Base-by-base conservation (phyloP, 2,888 invertebrate genomes). In the Cerceris rybyensis region DNA sequence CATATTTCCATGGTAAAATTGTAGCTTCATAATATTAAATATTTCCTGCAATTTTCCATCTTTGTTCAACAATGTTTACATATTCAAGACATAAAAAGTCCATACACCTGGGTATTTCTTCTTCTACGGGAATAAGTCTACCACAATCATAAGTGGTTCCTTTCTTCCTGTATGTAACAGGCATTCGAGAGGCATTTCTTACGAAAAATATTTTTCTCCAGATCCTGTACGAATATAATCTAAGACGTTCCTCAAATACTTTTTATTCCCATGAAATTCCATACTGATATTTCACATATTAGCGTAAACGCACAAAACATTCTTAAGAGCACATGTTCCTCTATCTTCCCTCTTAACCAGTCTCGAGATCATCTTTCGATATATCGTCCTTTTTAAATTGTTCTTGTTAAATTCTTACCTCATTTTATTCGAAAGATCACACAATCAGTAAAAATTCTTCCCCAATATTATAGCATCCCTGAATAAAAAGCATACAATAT, bases 131-230 rank as follows among this genome's bases (percentile, higher is more conserved):
- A 28, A 28, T 28, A 28, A 28, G 28, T 28, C 28, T 28, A 28
- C 28, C 28, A 28, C 1, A 28, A 28, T 9, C 16, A 11, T 50
- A 16, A 13, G 7, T 6, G 11, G 7, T 43, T 13, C 7, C 5
- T 52, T n/a, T 52, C 39, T 11, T 8, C 55, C 52, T 11, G 2
- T 58, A 50, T 39, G 41, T 49, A 28, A 17, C 16, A 9, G 4
- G 8, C 54, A 8, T 42, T 55, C 7, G 41, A 55, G 14, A 49
- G 11, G 39, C 17, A 16, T 6, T 11, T 2, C 13, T 6, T 49
- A 13, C 28, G 57, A 58, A 57, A 72, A 63, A 72, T 65, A 66
- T 75, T 71, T 60, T 75, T 46, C 50, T 17, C 1, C 6, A n/a
- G 49, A 50, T 13, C 55, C 8, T n/a, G 5, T 2, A 17, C 13